phyloP scores from a whole-genome alignment of 1,140 invertebrate genomes.

The Proctacanthus coquilletti region DNA sequence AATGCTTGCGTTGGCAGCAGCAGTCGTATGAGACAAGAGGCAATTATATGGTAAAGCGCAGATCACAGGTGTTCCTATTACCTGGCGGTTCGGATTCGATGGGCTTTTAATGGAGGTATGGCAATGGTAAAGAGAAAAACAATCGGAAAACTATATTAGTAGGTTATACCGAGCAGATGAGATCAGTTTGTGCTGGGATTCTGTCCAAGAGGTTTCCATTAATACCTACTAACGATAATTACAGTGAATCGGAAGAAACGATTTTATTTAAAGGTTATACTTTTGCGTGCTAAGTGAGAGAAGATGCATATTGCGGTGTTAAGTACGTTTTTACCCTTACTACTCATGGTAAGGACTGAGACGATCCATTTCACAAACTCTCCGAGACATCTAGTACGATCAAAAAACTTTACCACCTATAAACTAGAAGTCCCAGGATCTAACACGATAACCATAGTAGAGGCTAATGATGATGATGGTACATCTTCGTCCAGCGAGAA shows the following conservation, averaged over 20 bases:
- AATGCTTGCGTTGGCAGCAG: too few species aligned
- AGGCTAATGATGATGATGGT: background rate
- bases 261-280: background rate
- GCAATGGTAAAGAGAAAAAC: too few species aligned
- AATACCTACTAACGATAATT: too few species aligned
- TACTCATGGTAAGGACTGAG: background rate
- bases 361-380: background rate
- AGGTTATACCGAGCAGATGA: background rate
- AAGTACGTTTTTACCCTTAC: background rate
- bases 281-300: background rate
- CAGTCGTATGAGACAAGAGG: too few species aligned
- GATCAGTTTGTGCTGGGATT: background rate
- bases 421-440: background rate
- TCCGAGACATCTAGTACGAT: background rate
- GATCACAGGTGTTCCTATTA: too few species aligned
- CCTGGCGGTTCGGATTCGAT: too few species aligned
- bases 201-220: too few species aligned
- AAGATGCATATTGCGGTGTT: too few species aligned
- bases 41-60: too few species aligned
- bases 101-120: too few species aligned
- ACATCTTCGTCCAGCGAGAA: too few species aligned
- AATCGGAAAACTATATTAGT: slow-evolving; percentile 1
- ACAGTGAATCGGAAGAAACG: background rate
- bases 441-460: background rate
- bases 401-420: background rate